Percentiles rank a stretch among this genome's conserved stretches.
Conservation (phyloP, 2,113 vertebrate species). For the Cryptotis parvus region DNA sequence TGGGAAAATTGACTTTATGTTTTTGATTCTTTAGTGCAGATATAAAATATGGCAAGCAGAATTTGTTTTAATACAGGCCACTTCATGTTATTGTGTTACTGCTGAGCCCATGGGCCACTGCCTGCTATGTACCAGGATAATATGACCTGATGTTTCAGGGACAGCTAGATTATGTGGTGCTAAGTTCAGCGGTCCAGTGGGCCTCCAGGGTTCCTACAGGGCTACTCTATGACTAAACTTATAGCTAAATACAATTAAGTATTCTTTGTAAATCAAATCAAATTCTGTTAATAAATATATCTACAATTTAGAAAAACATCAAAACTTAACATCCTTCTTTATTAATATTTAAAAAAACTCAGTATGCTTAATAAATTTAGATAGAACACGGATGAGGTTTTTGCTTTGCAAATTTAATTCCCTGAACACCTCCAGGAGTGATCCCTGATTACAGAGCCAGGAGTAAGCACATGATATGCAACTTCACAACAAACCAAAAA, state of each 20-base stretch:
- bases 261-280: background rate
- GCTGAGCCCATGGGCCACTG: no score
- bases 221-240: no score
- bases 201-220: no score
- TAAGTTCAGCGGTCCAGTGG: no score
- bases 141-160: background rate
- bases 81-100: no score
- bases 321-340: conserved; percentile 6
- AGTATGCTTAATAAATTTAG: background rate
- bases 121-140: background rate
- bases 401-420: no score
- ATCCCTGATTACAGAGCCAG: no score
- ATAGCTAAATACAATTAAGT: conserved; percentile 10
- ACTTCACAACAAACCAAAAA: no score
- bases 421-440: no score
- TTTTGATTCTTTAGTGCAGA: conserved; percentile 28
- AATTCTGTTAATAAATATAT: background rate
- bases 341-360: background rate
- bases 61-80: background rate
- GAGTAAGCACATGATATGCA: no score
- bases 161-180: no score
- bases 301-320: background rate
- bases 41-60: conserved; percentile 2
- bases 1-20: background rate
- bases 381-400: no score